Percentiles rank a stretch among this genome's conserved stretches.
These are phyloP conservation scores for Pararge aegeria DNA, from an alignment of 1,140 invertebrate genomes.

Conservation along the genomic window DNA sequence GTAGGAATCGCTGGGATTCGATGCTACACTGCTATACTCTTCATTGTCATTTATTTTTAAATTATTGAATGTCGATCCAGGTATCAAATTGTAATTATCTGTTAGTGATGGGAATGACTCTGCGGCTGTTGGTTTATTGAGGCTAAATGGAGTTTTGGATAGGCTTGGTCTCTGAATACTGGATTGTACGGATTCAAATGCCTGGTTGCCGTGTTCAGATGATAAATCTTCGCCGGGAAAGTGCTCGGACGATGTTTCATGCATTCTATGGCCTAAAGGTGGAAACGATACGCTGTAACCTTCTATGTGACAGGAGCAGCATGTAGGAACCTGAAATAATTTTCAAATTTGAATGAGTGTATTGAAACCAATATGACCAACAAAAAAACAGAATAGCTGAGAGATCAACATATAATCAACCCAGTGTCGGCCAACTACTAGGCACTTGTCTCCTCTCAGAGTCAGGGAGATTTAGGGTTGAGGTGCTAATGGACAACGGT, in stretches of 20 bases:
- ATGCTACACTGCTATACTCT: slow-evolving; percentile 40
- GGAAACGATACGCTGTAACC: slow-evolving; percentile 86
- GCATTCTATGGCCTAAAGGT: slow-evolving; percentile 68
- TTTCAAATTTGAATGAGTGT: not conserved
- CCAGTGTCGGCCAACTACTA: too few species aligned
- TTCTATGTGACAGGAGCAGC: slow-evolving; percentile 91
- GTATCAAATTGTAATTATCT: slow-evolving; percentile 63
- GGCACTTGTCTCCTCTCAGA: too few species aligned
- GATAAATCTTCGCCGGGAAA: slow-evolving; percentile 75
- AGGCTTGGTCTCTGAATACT: slow-evolving; percentile 55
- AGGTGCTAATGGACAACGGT: too few species aligned
- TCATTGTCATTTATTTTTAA: slow-evolving; percentile 53
- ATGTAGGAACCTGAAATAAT: slow-evolving; percentile 85
- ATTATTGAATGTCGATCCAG: slow-evolving; percentile 48
- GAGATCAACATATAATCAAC: too few species aligned
- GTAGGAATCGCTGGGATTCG: slow-evolving; percentile 62
- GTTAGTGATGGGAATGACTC: slow-evolving; percentile 55
- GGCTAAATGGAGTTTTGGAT: slow-evolving; percentile 50
- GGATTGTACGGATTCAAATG: slow-evolving; percentile 68
- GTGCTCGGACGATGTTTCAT: slow-evolving; percentile 71
- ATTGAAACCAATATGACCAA: not conserved
- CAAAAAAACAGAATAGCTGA: too few species aligned
- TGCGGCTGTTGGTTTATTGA: slow-evolving; percentile 43
- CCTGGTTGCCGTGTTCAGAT: slow-evolving; percentile 64
- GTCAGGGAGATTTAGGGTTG: too few species aligned